phyloP scores from a whole-genome alignment of 2,888 invertebrate species.

The Leucania comma region DNA sequence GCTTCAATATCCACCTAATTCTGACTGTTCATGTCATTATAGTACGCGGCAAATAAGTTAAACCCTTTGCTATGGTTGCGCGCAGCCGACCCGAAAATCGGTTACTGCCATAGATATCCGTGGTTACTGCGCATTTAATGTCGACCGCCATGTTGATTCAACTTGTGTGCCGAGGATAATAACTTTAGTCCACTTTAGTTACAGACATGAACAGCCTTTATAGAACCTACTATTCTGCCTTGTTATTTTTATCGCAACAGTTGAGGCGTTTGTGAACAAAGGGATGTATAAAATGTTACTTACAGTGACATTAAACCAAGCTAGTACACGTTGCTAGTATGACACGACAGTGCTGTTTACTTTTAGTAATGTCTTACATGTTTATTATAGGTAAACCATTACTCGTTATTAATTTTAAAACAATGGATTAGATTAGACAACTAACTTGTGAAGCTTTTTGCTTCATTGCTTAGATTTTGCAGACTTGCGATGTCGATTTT shows the following conservation, averaged over 20 bases:
- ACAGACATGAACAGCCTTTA: no score
- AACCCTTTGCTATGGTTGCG: no score
- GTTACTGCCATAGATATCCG: no score
- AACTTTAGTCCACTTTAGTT: no score
- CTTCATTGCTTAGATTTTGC: background rate
- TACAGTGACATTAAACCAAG: slow-evolving; percentile 1
- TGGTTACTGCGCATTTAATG: no score
- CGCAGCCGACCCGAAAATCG: no score
- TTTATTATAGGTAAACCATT: background rate
- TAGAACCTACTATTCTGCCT: background rate
- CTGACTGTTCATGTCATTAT: no score
- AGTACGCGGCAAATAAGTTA: no score
- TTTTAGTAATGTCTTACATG: slow-evolving; percentile 14
- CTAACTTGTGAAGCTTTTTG: slow-evolving; percentile 11
- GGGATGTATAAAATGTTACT: background rate
- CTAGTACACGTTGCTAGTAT: background rate
- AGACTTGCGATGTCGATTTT: slow-evolving; percentile 2
- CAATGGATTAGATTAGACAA: slow-evolving; percentile 12
- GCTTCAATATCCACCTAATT: no score
- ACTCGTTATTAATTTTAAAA: slow-evolving; percentile 8
- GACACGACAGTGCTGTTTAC: background rate
- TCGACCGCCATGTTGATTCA: no score
- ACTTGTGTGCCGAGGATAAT: no score
- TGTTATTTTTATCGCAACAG: background rate
- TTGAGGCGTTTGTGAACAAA: background rate